A percentile compares a stretch with the other conserved stretches of the same genome.
Conservation (phyloP, 2,888 invertebrate species). For the Luffia ferchaultella region DNA sequence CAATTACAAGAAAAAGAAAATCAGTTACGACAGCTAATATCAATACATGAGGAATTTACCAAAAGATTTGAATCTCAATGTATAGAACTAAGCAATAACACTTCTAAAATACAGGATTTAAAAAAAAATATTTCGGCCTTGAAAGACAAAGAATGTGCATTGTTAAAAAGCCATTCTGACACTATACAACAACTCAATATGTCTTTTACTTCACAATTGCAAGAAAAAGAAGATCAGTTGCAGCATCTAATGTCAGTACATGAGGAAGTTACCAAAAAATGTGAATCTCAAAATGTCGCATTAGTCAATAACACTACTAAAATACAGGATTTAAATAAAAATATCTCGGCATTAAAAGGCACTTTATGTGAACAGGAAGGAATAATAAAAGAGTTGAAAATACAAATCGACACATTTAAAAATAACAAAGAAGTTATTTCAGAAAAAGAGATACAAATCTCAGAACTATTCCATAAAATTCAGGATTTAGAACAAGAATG, state of each 20-base stretch:
- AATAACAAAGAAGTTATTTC: constrained; percentile 12
- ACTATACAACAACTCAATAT: constrained; percentile 23
- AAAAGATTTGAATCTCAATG: constrained; percentile 25
- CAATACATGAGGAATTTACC: constrained; percentile 26
- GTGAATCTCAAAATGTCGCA: constrained; percentile 29
- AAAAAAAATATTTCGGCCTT: constrained; percentile 21
- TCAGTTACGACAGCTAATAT: constrained; percentile 21
- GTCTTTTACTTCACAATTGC: constrained; percentile 20
- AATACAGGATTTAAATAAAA: constrained; percentile 30
- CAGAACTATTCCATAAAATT: constrained; percentile 24
- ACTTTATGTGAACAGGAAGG: constrained; percentile 25
- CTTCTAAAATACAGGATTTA: constrained; percentile 11
- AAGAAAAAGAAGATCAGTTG: constrained; percentile 24
- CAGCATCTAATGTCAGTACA: constrained; percentile 20
- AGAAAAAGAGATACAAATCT: constrained; percentile 21
- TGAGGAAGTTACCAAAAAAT: constrained; percentile 26
- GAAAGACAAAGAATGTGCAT: constrained; percentile 27
- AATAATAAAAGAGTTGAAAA: constrained; percentile 21
- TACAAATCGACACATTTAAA: constrained; percentile 11
- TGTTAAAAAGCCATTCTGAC: constrained; percentile 20
- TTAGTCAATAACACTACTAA: constrained; percentile 23
- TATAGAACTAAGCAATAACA: constrained; percentile 29
- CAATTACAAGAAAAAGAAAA: constrained; percentile 24
- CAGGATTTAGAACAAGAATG: constrained; percentile 26
- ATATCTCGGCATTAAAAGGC: constrained; percentile 25